Evolutionary conservation across 2,113 vertebrate genomes (phyloP).

Genomic region (Megaleporinus macrocephalus): DNA sequence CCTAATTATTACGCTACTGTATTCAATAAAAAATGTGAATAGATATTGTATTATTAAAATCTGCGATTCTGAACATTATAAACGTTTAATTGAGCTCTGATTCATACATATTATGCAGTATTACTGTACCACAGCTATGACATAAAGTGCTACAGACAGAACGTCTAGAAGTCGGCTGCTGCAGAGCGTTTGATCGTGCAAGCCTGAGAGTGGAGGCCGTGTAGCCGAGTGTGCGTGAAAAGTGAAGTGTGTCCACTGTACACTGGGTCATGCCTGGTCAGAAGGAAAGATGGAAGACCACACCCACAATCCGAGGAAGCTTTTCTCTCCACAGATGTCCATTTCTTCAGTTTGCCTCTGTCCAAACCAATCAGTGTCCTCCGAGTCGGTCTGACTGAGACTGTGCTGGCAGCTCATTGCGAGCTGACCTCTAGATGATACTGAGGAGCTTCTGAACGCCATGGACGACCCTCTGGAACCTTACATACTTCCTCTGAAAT

Average conservation of each 20-base stretch:
- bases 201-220: not conserved
- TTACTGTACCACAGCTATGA: not conserved
- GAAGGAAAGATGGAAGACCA: slow-evolving; percentile 42
- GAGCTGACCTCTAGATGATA: slow-evolving; percentile 19
- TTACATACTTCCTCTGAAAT: not conserved
- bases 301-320: slow-evolving; percentile 11
- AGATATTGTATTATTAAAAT: no score
- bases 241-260: slow-evolving; percentile 31
- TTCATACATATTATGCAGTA: not conserved
- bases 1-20: no score
- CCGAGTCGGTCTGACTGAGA: not conserved
- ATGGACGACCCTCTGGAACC: not conserved
- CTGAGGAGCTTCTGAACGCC: not conserved
- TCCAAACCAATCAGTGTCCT: slow-evolving; percentile 34
- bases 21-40: no score
- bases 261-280: slow-evolving; percentile 45
- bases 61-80: no score
- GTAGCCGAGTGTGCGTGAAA: not conserved
- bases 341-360: slow-evolving; percentile 26
- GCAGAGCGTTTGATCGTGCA: slow-evolving; percentile 19
- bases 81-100: not conserved
- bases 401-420: slow-evolving; percentile 23
- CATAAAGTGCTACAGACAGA: not conserved
- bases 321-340: slow-evolving; percentile 44
- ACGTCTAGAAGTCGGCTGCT: not conserved